Conservation (phyloP, 2,797 vertebrate genomes). For the Microctenopoma steveboyesi region DNA sequence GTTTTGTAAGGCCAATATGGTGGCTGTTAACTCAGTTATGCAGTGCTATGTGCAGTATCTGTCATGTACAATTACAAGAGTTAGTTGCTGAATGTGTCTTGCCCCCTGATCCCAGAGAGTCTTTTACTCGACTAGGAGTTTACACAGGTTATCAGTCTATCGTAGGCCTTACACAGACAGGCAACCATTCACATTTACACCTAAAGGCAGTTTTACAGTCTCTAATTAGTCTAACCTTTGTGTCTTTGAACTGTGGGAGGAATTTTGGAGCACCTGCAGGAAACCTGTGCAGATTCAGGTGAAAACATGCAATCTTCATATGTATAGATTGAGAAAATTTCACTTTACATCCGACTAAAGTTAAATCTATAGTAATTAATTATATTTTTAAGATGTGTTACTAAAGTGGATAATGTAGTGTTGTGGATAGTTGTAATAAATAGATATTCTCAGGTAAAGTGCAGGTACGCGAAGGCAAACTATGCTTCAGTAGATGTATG, state of each 20-base stretch:
- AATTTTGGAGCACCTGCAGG: neutral
- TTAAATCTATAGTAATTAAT: neutral
- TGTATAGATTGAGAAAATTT: neutral
- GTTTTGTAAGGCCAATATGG: neutral
- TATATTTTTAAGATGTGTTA: neutral
- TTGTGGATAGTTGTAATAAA: no score
- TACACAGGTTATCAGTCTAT: neutral
- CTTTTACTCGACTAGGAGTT: neutral
- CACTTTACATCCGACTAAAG: neutral
- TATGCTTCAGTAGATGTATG: no score
- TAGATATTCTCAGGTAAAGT: no score
- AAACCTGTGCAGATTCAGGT: neutral
- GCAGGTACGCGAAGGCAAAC: no score
- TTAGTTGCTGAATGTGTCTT: no score
- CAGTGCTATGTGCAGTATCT: no score
- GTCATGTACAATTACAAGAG: neutral
- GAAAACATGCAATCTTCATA: neutral
- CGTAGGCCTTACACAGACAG: neutral
- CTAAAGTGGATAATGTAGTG: no score
- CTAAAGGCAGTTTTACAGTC: neutral
- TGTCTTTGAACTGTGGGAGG: slow-evolving; percentile 1
- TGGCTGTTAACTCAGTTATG: neutral
- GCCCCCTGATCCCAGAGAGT: no score
- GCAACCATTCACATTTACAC: neutral
- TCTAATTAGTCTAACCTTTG: neutral